phyloP scores from a whole-genome alignment of 2,113 vertebrate species.

The Tragelaphus buxtoni region DNA sequence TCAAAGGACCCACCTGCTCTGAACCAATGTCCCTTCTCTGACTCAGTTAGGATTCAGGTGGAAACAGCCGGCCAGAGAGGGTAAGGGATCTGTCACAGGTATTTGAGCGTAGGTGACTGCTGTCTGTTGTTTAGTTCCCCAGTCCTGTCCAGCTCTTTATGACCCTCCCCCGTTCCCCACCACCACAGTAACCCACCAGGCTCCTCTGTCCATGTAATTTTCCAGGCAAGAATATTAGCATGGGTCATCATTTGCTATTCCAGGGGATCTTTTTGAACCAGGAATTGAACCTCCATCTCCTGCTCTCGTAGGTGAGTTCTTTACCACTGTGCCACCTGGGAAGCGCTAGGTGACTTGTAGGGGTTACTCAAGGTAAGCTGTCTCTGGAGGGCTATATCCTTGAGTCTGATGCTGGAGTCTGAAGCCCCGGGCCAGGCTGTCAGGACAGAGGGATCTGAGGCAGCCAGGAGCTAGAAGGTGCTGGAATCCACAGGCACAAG shows the following conservation, averaged over 20 bases:
- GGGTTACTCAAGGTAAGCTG: not conserved
- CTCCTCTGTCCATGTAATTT: not conserved
- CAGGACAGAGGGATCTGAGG: not conserved
- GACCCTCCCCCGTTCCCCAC: fast-evolving
- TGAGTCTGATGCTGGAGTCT: not conserved
- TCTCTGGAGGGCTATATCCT: not conserved
- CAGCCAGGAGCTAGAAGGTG: not conserved
- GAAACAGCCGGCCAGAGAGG: not conserved
- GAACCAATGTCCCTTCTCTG: not conserved
- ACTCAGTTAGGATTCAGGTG: not conserved
- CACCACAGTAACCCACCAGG: not conserved
- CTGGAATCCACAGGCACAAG: not conserved
- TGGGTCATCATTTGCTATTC: not conserved
- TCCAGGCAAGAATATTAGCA: not conserved
- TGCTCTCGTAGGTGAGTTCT: not conserved
- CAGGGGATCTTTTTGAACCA: not conserved
- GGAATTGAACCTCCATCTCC: not conserved
- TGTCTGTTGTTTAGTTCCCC: not conserved
- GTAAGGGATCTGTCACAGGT: not conserved
- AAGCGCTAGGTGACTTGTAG: not conserved
- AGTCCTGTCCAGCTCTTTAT: not conserved
- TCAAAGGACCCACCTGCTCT: not conserved
- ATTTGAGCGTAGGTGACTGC: not conserved
- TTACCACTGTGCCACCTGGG: not conserved
- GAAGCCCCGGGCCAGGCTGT: not conserved